Percentiles rank a stretch among this genome's conserved stretches.
Conservation (phyloP, 2,888 invertebrate genomes). For the Oligia fasciuncula region DNA sequence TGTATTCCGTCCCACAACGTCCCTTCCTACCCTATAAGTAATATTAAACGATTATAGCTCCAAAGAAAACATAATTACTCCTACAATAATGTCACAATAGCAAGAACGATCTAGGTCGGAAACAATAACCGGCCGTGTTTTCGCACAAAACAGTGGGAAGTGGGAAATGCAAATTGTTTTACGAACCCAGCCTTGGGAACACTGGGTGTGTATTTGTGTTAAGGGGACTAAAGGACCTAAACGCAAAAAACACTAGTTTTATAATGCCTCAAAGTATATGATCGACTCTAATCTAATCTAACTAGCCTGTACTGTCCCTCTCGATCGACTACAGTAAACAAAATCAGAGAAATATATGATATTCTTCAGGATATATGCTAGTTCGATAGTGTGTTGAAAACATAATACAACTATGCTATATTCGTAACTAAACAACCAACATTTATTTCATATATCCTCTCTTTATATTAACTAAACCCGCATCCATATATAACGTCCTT, state of each 20-base stretch:
- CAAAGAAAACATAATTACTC: slow-evolving; percentile 52
- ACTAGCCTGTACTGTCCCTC: no score
- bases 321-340: no score
- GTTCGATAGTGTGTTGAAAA: no score
- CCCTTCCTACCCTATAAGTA: slow-evolving; percentile 3
- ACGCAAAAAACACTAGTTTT: no score
- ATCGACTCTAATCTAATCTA: no score
- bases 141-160: slow-evolving; percentile 52
- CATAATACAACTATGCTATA: background rate
- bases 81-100: slow-evolving; percentile 55
- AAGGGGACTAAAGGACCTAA: no score
- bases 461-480: background rate
- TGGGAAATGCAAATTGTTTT: slow-evolving; percentile 57
- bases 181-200: slow-evolving; percentile 39
- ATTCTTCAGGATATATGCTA: no score
- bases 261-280: no score
- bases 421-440: background rate
- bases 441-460: slow-evolving; percentile 11
- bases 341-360: no score
- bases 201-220: slow-evolving; percentile 40
- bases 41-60: slow-evolving; percentile 30
- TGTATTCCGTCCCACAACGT: background rate
- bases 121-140: slow-evolving; percentile 57
- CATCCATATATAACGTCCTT: background rate
- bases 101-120: slow-evolving; percentile 43